Conservation (phyloP, 2,797 vertebrate genomes). For the Pteronotus mesoamericanus region DNA sequence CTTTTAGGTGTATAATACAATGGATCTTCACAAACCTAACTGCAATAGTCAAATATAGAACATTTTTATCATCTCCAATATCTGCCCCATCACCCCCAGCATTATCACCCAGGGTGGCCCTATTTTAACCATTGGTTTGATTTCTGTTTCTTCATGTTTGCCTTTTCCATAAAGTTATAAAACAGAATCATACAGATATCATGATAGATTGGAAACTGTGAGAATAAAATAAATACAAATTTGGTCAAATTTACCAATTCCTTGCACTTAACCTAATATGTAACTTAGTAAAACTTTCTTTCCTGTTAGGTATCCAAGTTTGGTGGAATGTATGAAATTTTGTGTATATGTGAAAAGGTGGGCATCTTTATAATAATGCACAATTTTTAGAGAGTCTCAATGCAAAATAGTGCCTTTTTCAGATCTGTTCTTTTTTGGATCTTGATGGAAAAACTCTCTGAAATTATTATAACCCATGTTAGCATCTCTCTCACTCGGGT, state of each 20-base stretch:
- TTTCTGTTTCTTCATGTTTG: background rate
- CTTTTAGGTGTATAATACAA: background rate
- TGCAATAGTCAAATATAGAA: background rate
- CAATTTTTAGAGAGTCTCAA: background rate
- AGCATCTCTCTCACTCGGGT: background rate
- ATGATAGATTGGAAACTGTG: background rate
- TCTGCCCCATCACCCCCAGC: background rate
- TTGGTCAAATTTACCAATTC: background rate
- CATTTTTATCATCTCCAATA: background rate
- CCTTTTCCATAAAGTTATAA: background rate
- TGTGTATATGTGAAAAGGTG: background rate
- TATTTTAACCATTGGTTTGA: background rate
- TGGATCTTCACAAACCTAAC: background rate
- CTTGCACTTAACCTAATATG: background rate
- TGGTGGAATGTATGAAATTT: background rate
- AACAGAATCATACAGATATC: background rate
- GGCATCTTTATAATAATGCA: background rate
- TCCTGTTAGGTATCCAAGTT: background rate
- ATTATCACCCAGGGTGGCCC: background rate
- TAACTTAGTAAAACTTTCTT: background rate
- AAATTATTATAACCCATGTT: background rate
- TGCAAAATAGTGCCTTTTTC: background rate
- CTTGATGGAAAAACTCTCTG: background rate
- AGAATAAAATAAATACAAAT: background rate
- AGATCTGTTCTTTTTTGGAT: background rate